These are phyloP conservation scores for Drosophila mettleri DNA, from an alignment of 2,888 invertebrate genomes.

Conservation along the genomic window DNA sequence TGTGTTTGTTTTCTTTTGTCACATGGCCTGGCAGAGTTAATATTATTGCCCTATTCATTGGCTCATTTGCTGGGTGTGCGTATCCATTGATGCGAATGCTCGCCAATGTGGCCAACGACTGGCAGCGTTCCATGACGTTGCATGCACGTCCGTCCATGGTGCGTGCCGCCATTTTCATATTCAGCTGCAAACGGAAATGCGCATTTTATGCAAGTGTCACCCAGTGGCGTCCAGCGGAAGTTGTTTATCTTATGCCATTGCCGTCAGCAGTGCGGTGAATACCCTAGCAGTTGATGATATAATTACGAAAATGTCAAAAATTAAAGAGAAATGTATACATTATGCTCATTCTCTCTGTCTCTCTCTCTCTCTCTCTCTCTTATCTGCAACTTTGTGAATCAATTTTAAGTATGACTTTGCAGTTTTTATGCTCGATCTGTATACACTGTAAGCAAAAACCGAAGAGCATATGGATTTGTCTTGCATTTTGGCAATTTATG, in stretches of 20 bases:
- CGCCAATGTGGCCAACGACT: slow-evolving; percentile 38
- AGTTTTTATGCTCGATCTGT: no score
- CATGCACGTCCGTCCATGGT: slow-evolving; percentile 4
- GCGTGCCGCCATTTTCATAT: slow-evolving; percentile 54
- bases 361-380: no score
- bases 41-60: background rate
- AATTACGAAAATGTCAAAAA: background rate
- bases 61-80: background rate
- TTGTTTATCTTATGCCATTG: slow-evolving; percentile 61
- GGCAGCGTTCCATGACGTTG: slow-evolving; percentile 26
- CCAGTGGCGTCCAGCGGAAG: slow-evolving; percentile 58
- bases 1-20: background rate
- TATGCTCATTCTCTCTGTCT: no score
- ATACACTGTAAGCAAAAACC: no score
- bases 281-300: slow-evolving; percentile 2
- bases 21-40: background rate
- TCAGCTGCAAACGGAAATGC: slow-evolving; percentile 54
- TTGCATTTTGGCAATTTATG: no score
- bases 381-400: no score
- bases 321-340: no score
- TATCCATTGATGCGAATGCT: slow-evolving; percentile 20
- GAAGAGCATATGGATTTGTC: no score
- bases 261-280: background rate
- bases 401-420: no score
- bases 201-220: slow-evolving; percentile 65